Evolutionary conservation across 1,140 invertebrate genomes (phyloP).

Genomic region (Zaprionus nigranus): DNA sequence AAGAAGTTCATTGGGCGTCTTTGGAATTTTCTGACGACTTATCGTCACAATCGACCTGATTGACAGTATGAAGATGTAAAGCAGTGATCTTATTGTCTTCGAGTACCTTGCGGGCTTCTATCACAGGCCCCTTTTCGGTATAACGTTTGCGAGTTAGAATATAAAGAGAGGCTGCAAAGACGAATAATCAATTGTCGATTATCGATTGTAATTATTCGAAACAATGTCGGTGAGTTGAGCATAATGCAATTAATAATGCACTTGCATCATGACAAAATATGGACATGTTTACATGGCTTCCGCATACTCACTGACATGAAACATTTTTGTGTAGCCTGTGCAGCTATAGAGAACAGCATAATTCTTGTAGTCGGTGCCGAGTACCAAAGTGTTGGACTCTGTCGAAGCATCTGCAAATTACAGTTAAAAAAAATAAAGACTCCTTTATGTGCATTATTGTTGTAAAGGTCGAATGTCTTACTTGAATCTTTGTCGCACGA

Average conservation of each 20-base stretch:
- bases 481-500: slow-evolving; percentile 42
- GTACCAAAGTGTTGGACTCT: slow-evolving; percentile 89
- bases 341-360: slow-evolving; percentile 92
- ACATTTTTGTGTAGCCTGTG: slow-evolving; percentile 85
- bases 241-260: slow-evolving; percentile 35
- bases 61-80: slow-evolving; percentile 54
- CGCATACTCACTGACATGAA: slow-evolving; percentile 70
- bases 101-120: slow-evolving; percentile 61
- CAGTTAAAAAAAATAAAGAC: not conserved
- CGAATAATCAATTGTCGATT: slow-evolving; percentile 26
- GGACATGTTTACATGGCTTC: not conserved
- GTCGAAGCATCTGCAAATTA: slow-evolving; percentile 83
- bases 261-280: slow-evolving; percentile 51
- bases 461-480: slow-evolving; percentile 30
- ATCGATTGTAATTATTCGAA: slow-evolving; percentile 32
- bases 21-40: not conserved
- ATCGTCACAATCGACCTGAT: slow-evolving; percentile 27
- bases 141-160: slow-evolving; percentile 72
- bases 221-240: too few species aligned
- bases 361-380: slow-evolving; percentile 91
- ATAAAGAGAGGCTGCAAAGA: slow-evolving; percentile 60
- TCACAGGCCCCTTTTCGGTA: slow-evolving; percentile 36
- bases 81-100: slow-evolving; percentile 58
- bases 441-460: not conserved
- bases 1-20: slow-evolving; percentile 44